Percentiles rank a stretch among this genome's conserved stretches.
Conservation (phyloP, 2,797 vertebrate genomes). For the Clarias pachynema region DNA sequence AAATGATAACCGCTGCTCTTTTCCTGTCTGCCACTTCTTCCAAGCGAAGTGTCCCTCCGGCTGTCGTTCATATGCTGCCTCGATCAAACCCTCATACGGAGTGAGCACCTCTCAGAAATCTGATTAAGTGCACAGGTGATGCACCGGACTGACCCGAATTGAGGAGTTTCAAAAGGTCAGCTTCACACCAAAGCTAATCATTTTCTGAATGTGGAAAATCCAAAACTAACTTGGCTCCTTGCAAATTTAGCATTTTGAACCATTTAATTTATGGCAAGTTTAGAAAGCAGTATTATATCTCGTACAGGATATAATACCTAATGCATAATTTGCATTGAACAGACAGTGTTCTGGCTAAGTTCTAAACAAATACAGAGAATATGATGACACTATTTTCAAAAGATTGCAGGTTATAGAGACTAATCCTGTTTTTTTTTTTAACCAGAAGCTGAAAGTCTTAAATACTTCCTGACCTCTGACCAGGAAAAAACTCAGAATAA, state of each 20-base stretch:
- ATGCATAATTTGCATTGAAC: not conserved
- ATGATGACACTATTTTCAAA: not conserved
- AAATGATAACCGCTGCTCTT: constrained; percentile 13
- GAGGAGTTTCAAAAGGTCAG: not conserved
- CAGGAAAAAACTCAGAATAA: not conserved
- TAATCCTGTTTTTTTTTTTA: not conserved
- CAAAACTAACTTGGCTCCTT: not conserved
- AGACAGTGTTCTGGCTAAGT: not conserved
- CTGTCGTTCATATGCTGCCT: constrained; percentile 20
- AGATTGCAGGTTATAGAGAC: not conserved
- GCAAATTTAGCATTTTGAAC: not conserved
- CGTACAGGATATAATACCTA: no score
- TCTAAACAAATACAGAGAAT: not conserved
- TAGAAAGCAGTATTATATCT: not conserved
- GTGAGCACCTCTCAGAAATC: constrained; percentile 10
- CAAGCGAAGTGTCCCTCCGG: constrained; percentile 4
- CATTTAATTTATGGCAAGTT: no score
- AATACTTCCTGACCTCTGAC: not conserved
- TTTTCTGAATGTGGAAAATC: not conserved
- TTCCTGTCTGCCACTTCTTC: constrained; percentile 1
- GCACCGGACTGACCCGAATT: not conserved
- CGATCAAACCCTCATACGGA: constrained; percentile 1
- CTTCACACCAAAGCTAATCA: not conserved
- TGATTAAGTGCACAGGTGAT: constrained; percentile 24
- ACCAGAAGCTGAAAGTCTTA: not conserved